Evolutionary conservation across 2,888 invertebrate species (phyloP).

Genomic region (Axea sp.): DNA sequence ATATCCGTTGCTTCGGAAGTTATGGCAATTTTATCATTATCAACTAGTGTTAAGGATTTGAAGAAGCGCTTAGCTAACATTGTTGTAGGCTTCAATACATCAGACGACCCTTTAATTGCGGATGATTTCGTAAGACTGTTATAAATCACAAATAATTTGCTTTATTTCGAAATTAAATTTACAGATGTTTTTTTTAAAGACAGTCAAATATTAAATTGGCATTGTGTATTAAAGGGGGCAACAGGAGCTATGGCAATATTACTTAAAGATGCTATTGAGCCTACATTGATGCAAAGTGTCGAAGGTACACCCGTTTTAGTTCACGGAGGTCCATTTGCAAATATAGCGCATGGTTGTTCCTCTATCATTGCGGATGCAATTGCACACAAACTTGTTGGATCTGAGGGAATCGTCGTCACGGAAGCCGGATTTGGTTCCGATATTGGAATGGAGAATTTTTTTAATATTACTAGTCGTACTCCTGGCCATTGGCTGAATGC

Average conservation of each 20-base stretch:
- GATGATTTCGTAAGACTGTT: slow-evolving; percentile 88
- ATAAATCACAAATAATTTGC: background rate
- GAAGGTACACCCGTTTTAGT: slow-evolving; percentile 98
- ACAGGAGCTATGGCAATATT: slow-evolving; percentile 96
- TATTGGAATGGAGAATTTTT: slow-evolving; percentile 99
- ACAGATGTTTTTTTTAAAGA: too few species aligned
- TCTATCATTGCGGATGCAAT: slow-evolving; percentile 97
- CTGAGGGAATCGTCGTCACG: slow-evolving; percentile 95
- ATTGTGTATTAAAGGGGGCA: slow-evolving; percentile 85
- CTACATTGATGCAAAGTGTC: slow-evolving; percentile 97
- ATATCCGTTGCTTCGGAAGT: slow-evolving; percentile 99
- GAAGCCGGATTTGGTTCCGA: slow-evolving; percentile 99
- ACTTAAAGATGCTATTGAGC: slow-evolving; percentile 95
- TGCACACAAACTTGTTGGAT: slow-evolving; percentile 94
- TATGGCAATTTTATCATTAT: slow-evolving; percentile 97
- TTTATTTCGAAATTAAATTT: too few species aligned
- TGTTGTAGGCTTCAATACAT: slow-evolving; percentile 93
- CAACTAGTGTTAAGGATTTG: slow-evolving; percentile 92
- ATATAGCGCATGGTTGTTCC: slow-evolving; percentile 99
- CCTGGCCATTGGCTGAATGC: slow-evolving; percentile 94
- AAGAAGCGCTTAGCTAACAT: slow-evolving; percentile 91
- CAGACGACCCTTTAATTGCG: slow-evolving; percentile 91
- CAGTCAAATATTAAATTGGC: too few species aligned
- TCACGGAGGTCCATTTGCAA: slow-evolving; percentile 99
- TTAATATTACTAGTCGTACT: slow-evolving; percentile 96